Conservation (phyloP, 2,888 invertebrate species). For the Drosophila villosipedis region DNA sequence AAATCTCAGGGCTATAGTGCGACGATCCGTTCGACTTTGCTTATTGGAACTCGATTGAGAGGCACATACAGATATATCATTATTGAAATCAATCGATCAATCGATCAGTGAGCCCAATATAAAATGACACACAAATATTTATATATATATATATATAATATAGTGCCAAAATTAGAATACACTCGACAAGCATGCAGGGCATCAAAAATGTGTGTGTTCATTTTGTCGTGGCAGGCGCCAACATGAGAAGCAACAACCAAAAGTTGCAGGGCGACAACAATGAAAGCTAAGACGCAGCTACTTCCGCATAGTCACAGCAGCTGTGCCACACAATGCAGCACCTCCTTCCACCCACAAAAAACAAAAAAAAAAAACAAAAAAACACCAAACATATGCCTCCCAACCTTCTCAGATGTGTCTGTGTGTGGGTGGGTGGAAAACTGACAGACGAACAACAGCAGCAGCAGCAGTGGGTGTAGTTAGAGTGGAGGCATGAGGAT, state of each 20-base stretch:
- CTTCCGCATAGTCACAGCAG: slow-evolving; percentile 54
- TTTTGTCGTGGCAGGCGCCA: slow-evolving; percentile 50
- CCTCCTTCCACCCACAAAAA: neutral
- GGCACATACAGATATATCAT: neutral
- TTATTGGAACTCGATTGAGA: neutral
- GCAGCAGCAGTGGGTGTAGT: slow-evolving; percentile 1
- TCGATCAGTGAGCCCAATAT: neutral
- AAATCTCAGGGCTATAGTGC: neutral
- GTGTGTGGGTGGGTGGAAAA: slow-evolving; percentile 24
- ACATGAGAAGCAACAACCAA: slow-evolving; percentile 23
- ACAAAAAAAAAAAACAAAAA: slow-evolving; percentile 4
- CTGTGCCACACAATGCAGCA: slow-evolving; percentile 33
- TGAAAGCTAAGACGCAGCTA: slow-evolving; percentile 30
- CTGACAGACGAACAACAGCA: slow-evolving; percentile 46
- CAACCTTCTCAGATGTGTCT: neutral
- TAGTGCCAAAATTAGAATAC: slow-evolving; percentile 15
- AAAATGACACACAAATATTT: neutral
- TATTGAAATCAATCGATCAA: neutral
- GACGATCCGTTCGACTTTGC: neutral
- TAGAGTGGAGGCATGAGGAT: neutral
- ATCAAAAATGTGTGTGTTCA: slow-evolving; percentile 37
- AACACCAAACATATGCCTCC: neutral
- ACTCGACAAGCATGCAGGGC: slow-evolving; percentile 17
- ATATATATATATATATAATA: neutral
- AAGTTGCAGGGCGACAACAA: slow-evolving; percentile 48